Percentiles rank a stretch among this genome's conserved stretches.
Evolutionary conservation across 2,797 vertebrate genomes (phyloP).

Genomic region (Tadarida brasiliensis): DNA sequence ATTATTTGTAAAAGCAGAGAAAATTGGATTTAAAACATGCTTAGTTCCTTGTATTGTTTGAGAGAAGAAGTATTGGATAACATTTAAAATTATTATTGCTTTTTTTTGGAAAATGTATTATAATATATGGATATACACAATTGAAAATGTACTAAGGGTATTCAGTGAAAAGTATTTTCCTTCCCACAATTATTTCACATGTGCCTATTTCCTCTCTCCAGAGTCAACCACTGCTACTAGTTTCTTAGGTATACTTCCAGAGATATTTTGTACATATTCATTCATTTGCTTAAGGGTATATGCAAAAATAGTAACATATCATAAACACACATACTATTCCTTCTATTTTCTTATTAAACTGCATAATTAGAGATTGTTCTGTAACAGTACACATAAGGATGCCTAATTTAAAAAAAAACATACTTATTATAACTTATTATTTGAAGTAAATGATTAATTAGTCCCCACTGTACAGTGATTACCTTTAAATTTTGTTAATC

Average conservation of each 20-base stretch:
- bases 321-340: not conserved
- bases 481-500: not conserved
- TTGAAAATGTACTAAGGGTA: not conserved
- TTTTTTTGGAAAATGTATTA: not conserved
- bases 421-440: not conserved
- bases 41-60: not conserved
- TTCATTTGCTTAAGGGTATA: not conserved
- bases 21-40: not conserved
- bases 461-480: not conserved
- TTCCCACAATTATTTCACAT: not conserved
- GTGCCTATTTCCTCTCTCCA: not conserved
- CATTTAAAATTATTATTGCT: not conserved
- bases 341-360: conserved; percentile 2
- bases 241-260: not conserved
- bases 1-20: not conserved
- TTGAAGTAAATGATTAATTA: conserved; percentile 14
- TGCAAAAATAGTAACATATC: not conserved
- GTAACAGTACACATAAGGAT: not conserved
- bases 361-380: not conserved
- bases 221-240: not conserved
- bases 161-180: conserved; percentile 16
- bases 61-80: not conserved
- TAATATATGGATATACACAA: not conserved
- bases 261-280: conserved; percentile 17
- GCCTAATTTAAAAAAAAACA: not conserved